These are phyloP conservation scores for Pomatorhinus ruficollis DNA, from an alignment of 2,113 vertebrate genomes.

Conservation along the genomic window DNA sequence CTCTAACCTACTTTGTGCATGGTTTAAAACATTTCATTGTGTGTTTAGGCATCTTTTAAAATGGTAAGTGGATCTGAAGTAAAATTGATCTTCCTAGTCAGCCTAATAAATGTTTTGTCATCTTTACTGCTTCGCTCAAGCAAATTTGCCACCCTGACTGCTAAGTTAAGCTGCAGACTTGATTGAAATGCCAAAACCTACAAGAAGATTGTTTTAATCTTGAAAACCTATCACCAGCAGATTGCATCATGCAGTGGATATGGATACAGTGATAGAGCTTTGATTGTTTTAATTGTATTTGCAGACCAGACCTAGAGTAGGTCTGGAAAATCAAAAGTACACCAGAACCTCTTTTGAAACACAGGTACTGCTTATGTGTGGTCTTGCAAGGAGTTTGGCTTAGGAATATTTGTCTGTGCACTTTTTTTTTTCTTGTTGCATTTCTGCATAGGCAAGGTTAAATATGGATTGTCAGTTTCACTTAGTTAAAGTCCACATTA, in stretches of 20 bases:
- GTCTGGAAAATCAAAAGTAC: constrained; percentile 3
- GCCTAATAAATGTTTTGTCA: neutral
- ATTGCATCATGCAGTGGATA: neutral
- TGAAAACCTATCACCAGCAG: neutral
- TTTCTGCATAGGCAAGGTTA: constrained; percentile 60
- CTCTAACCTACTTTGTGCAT: constrained; percentile 70
- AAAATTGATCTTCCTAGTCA: constrained; percentile 8
- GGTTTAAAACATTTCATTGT: constrained; percentile 54
- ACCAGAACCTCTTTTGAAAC: neutral
- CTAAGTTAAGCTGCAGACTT: constrained; percentile 5
- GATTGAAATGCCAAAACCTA: neutral
- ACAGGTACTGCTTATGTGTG: neutral
- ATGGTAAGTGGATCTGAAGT: constrained; percentile 74
- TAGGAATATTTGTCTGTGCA: neutral
- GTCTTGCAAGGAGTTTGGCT: neutral
- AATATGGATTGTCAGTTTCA: constrained; percentile 6
- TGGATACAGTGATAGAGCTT: neutral
- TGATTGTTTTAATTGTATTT: neutral
- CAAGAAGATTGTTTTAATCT: neutral
- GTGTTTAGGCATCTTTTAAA: constrained; percentile 64
- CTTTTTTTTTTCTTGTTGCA: neutral
- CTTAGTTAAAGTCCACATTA: neutral
- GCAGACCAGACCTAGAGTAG: neutral
- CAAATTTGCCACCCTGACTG: constrained; percentile 31
- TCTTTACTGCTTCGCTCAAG: constrained; percentile 16